phyloP scores from a whole-genome alignment of 2,113 vertebrate genomes.

The Dromiciops gliroides region DNA sequence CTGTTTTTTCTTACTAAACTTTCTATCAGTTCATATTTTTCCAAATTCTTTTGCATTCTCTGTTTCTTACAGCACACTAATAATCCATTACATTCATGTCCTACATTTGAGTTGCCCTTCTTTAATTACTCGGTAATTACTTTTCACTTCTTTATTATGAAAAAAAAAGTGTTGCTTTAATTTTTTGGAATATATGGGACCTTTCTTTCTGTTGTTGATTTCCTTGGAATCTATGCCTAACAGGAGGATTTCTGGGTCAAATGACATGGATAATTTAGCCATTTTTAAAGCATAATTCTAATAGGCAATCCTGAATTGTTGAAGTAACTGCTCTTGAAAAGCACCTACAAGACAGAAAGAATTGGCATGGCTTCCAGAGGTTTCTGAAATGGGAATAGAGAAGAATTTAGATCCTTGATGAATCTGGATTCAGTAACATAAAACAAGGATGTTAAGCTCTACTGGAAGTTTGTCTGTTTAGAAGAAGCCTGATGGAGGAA shows the following conservation, averaged over 20 bases:
- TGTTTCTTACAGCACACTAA: background rate
- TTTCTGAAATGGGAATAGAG: slow-evolving; percentile 25
- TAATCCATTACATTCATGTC: background rate
- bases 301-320: background rate
- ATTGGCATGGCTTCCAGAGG: background rate
- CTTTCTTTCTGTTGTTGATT: background rate
- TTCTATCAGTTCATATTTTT: background rate
- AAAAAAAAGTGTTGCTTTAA: background rate
- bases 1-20: background rate
- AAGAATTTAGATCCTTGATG: background rate
- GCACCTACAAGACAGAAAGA: background rate
- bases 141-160: background rate
- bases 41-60: background rate
- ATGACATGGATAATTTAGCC: background rate
- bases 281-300: background rate
- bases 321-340: background rate
- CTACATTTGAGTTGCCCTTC: background rate
- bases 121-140: background rate
- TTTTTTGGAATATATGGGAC: background rate
- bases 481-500: background rate
- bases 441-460: background rate
- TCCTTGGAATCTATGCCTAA: background rate
- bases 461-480: background rate
- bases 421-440: background rate
- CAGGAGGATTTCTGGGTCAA: background rate